Evolutionary conservation across 1,140 invertebrate genomes (phyloP), one percentile per base, ranked within the genome.

Genomic region (Nixonia krombeini): DNA sequence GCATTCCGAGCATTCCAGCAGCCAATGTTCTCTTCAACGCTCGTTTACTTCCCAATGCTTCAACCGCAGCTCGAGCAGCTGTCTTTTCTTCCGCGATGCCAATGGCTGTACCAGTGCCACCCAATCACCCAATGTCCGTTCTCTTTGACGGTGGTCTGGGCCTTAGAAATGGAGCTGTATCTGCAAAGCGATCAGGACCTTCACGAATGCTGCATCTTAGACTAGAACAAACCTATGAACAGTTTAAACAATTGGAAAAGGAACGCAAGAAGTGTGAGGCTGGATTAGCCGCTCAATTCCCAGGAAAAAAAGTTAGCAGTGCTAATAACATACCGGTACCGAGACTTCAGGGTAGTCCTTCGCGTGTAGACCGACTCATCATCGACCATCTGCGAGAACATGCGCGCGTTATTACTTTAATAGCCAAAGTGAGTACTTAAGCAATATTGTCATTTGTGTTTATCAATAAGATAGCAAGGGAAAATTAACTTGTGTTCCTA

Each of bases 231-330:
- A 94, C 92, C 63, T 93, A 92, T 73, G 92, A 93, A 46, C 93
- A 95, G 72, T 95, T 94, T 81, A 90, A 92, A 56, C 90, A 91
- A 62, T 75, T 95, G 21, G 94, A 95, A 74, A 91, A 93, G 49
- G 93, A 95, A 78, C 84, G 94, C 2, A 95, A 95, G 76, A 93
- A 93, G 72, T 94, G 93, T 2, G 94, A 96, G 75, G 93, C 93
- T 1, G 90, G 93, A 46, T 81, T 95, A 13, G 93, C 93, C 0
- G 85, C 92, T 2, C 90, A 92, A 61, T 93, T 94, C 77, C 91
- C 93, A 6, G 93, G 93, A 0, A 90, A 92, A 61, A 91, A 92
- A 64, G 91, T 95, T 0, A 93, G 91, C 6, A 93, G 92, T 13
- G 88, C 91, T 16, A 95, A 95, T 80, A 93, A 90, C 49, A 91